These are phyloP conservation scores for Ophioninae sp. DNA, from an alignment of 2,888 invertebrate species.

Conservation along the genomic window DNA sequence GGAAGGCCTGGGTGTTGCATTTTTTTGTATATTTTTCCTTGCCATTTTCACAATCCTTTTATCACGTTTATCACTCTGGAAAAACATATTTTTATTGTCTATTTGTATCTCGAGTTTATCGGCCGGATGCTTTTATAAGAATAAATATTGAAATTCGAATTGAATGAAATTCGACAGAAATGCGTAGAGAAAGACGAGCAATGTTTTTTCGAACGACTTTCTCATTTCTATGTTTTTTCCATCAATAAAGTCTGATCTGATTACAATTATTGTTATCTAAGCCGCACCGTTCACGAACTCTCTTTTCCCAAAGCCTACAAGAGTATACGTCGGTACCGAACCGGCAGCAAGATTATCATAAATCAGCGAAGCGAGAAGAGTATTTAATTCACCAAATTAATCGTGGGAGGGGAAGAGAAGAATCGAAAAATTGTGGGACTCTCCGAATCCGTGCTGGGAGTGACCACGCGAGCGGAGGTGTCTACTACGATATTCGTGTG, in stretches of 20 bases:
- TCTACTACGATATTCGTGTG: constrained; percentile 40
- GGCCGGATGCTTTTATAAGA: not conserved
- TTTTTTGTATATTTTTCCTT: too few species aligned
- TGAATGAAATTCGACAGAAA: not conserved
- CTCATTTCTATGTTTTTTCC: not conserved
- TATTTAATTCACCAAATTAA: constrained; percentile 2
- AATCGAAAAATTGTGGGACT: constrained; percentile 5
- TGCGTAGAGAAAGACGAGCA: not conserved
- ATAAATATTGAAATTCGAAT: not conserved
- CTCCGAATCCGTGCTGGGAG: not conserved
- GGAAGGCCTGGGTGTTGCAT: too few species aligned
- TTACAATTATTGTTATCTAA: not conserved
- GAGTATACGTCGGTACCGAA: not conserved
- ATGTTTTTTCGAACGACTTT: not conserved
- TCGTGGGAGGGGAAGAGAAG: not conserved
- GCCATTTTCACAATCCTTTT: too few species aligned
- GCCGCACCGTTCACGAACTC: not conserved
- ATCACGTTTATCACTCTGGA: too few species aligned
- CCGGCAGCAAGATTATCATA: constrained; percentile 26
- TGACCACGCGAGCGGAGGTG: not conserved
- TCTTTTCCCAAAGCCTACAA: not conserved
- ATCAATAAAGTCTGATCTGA: not conserved
- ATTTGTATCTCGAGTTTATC: not conserved
- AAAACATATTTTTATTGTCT: not conserved
- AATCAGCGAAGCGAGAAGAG: constrained; percentile 11